phyloP scores from a whole-genome alignment of 2,888 invertebrate genomes.

The Drosophila gaucha region DNA sequence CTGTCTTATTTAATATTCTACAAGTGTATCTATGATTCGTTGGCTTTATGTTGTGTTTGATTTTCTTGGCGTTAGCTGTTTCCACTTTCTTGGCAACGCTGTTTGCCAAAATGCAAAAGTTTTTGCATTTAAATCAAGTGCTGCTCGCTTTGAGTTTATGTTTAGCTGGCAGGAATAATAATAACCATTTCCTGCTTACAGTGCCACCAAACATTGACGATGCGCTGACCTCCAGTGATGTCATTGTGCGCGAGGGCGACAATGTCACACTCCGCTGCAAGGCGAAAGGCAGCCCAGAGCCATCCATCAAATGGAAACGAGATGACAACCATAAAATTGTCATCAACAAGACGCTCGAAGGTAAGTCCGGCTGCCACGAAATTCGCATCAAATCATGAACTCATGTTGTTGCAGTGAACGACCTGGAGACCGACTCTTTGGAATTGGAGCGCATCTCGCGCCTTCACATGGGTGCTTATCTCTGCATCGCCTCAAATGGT shows the following conservation, averaged over 20 bases:
- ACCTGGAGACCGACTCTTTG: slow-evolving; percentile 93
- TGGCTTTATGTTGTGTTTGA: background rate
- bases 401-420: slow-evolving; percentile 87
- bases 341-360: slow-evolving; percentile 92
- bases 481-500: slow-evolving; percentile 94
- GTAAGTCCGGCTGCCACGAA: slow-evolving; percentile 84
- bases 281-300: slow-evolving; percentile 95
- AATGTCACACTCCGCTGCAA: slow-evolving; percentile 95
- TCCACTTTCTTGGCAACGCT: slow-evolving; percentile 54
- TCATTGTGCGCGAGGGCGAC: slow-evolving; percentile 94
- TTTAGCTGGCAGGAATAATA: slow-evolving; percentile 52
- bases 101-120: slow-evolving; percentile 61
- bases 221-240: slow-evolving; percentile 95
- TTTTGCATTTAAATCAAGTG: slow-evolving; percentile 68
- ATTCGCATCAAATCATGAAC: background rate
- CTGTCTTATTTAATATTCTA: no score
- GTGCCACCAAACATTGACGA: slow-evolving; percentile 97
- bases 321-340: slow-evolving; percentile 95
- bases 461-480: slow-evolving; percentile 95
- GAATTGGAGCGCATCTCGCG: slow-evolving; percentile 94
- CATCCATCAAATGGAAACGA: slow-evolving; percentile 95
- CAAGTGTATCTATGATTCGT: slow-evolving; percentile 32
- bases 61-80: slow-evolving; percentile 7
- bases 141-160: slow-evolving; percentile 45
- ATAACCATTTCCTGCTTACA: slow-evolving; percentile 83